phyloP scores from a whole-genome alignment of 2,113 vertebrate species.

The Aspiorhynchus laticeps region DNA sequence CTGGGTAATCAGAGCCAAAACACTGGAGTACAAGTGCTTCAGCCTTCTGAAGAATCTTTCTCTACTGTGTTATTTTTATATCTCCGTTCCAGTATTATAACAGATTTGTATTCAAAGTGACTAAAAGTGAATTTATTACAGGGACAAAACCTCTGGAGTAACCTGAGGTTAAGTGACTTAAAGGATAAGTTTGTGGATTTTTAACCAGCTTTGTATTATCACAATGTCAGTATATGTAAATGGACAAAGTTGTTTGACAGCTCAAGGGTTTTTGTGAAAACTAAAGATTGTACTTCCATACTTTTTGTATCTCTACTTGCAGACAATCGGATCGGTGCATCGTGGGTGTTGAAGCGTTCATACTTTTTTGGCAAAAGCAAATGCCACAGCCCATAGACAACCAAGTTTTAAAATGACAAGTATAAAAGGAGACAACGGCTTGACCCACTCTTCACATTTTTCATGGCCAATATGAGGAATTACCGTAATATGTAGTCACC shows the following conservation, averaged over 20 bases:
- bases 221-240: not conserved
- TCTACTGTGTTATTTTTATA: not conserved
- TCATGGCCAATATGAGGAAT: too few relatives aligned
- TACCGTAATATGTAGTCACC: too few relatives aligned
- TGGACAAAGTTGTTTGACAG: not conserved
- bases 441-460: too few relatives aligned
- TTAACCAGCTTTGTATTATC: not conserved
- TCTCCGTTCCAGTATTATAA: not conserved
- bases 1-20: constrained; percentile 17
- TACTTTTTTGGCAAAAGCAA: too few relatives aligned
- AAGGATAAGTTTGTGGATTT: not conserved
- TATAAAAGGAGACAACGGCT: too few relatives aligned
- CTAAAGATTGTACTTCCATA: not conserved
- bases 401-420: too few relatives aligned
- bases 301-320: too few relatives aligned
- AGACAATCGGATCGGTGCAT: not conserved
- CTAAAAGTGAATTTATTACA: not conserved
- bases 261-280: not conserved
- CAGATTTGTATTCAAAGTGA: not conserved
- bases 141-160: not conserved
- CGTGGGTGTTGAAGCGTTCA: not conserved
- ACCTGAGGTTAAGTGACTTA: not conserved
- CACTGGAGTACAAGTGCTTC: not conserved
- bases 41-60: not conserved
- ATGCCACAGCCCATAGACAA: too few relatives aligned